Evolutionary conservation across 2,888 invertebrate species (phyloP).

Genomic region (Danaus chrysippus): DNA sequence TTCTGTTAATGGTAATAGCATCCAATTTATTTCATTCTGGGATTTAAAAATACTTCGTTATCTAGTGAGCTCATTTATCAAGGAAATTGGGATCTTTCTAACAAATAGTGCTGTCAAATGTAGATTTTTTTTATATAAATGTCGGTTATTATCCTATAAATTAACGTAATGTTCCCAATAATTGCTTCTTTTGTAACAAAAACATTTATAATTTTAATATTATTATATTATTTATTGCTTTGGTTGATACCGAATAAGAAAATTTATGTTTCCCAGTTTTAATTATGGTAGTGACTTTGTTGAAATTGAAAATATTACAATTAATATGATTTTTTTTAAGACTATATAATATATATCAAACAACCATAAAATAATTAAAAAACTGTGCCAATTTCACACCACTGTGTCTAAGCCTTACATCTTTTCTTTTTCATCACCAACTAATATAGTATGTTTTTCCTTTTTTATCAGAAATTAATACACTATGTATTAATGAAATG

Average conservation of each 20-base stretch:
- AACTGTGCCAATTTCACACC: no score
- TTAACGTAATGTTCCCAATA: constrained; percentile 1
- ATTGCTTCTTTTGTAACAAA: background rate
- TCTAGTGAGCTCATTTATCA: constrained; percentile 56
- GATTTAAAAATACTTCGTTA: constrained; percentile 52
- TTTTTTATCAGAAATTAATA: no score
- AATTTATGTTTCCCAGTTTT: no score
- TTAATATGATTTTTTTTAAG: no score
- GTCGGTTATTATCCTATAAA: constrained; percentile 11
- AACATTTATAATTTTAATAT: background rate
- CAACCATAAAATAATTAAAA: no score
- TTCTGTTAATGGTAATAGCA: constrained; percentile 54
- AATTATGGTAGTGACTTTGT: no score
- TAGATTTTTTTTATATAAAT: constrained; percentile 28
- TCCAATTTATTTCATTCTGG: constrained; percentile 47
- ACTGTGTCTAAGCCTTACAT: no score
- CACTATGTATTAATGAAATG: background rate
- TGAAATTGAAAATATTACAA: no score
- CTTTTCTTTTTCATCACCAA: no score
- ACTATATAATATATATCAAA: no score
- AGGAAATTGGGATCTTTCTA: constrained; percentile 52
- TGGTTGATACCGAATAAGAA: background rate
- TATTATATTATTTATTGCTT: background rate
- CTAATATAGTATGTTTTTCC: no score
- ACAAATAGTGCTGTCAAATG: constrained; percentile 44